phyloP scores from a whole-genome alignment of 2,113 vertebrate species.

The Hirundichthys speculiger region DNA sequence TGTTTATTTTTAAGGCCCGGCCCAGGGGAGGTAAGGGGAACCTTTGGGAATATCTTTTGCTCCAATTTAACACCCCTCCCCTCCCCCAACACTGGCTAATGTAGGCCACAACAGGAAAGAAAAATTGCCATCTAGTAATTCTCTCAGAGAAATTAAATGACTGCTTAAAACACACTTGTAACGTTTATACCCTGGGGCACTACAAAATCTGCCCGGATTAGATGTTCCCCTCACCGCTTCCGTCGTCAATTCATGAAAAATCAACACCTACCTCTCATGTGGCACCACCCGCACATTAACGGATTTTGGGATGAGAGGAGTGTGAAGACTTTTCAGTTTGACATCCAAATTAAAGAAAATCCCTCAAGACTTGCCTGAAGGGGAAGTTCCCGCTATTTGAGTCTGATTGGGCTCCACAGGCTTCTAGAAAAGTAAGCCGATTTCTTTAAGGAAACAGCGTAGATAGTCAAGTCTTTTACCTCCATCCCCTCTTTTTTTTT shows the following conservation, averaged over 20 bases:
- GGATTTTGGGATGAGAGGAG: constrained; percentile 69
- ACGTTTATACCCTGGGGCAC: constrained; percentile 40
- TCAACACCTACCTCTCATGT: constrained; percentile 49
- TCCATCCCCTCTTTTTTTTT: constrained; percentile 34
- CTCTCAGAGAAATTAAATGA: constrained; percentile 34
- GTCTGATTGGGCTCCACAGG: constrained; percentile 76
- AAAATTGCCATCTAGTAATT: constrained; percentile 63
- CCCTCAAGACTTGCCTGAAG: constrained; percentile 65
- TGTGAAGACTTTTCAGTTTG: constrained; percentile 69
- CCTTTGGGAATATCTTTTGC: constrained; percentile 54
- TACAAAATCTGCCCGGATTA: constrained; percentile 60
- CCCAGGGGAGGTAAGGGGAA: constrained; percentile 58
- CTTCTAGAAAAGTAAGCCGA: constrained; percentile 75
- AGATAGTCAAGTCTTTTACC: constrained; percentile 61
- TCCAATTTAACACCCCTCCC: constrained; percentile 44
- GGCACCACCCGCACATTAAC: constrained; percentile 46
- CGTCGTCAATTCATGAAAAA: constrained; percentile 28
- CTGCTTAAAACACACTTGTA: constrained; percentile 43
- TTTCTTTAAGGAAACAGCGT: constrained; percentile 68
- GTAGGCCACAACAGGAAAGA: constrained; percentile 55
- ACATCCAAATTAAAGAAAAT: constrained; percentile 77
- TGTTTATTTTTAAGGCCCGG: constrained; percentile 67
- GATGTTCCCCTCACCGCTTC: constrained; percentile 35
- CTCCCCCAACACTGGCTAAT: constrained; percentile 46
- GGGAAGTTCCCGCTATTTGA: constrained; percentile 70